phyloP scores from a whole-genome alignment of 2,113 vertebrate species.

The Hemibagrus wyckioides region DNA sequence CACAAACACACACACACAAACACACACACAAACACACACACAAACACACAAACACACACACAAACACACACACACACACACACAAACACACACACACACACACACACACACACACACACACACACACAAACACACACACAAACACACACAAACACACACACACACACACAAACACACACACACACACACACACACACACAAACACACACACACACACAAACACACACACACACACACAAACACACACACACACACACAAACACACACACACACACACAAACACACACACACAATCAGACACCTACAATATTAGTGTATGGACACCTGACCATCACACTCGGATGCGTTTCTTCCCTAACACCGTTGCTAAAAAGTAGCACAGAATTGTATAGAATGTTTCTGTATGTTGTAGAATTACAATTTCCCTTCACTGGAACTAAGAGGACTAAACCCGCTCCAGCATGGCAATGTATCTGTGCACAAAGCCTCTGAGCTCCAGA shows the following conservation, averaged over 20 bases:
- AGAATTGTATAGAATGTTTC: neutral
- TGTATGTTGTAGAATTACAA: neutral
- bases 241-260: slow-evolving; percentile 67
- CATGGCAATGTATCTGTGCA: neutral
- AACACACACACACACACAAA: slow-evolving; percentile 66
- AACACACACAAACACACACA: slow-evolving; percentile 69
- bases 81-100: too few relatives aligned
- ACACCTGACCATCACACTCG: neutral
- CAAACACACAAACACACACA: slow-evolving; percentile 74
- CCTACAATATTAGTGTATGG: neutral
- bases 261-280: slow-evolving; percentile 26
- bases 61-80: too few relatives aligned
- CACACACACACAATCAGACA: neutral
- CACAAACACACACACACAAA: slow-evolving; percentile 34
- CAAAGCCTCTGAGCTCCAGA: neutral
- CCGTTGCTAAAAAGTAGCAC: neutral
- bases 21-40: slow-evolving; percentile 52
- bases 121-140: slow-evolving; percentile 25
- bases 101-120: slow-evolving; percentile 18
- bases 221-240: slow-evolving; percentile 31
- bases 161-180: slow-evolving; percentile 28
- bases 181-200: slow-evolving; percentile 20
- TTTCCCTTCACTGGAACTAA: neutral
- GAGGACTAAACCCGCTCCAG: neutral
- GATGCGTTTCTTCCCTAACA: neutral